Evolutionary conservation across 2,888 invertebrate genomes (phyloP), one percentile per base, ranked within the genome.

Genomic region (Euproctis similis): DNA sequence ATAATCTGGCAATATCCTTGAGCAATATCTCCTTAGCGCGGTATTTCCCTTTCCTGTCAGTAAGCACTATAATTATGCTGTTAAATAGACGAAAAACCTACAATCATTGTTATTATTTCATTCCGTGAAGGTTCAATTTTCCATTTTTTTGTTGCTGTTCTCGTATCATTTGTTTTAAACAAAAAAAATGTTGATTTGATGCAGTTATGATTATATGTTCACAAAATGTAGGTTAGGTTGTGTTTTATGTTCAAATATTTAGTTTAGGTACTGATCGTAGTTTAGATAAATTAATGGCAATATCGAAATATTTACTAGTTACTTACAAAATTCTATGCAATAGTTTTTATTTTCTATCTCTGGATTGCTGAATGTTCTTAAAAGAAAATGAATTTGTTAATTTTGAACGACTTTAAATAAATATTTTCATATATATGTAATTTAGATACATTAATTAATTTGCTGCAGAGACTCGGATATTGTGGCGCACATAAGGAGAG

Each of bases 31-130:
- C 54, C 51, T 44, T 53, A 48, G 58, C 59, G 49, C 59, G 59
- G 54, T 57, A 75, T 67, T 81, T 77, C 78, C 76, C 46, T 71
- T 80, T 78, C 78, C 77, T 76, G 67, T 41, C 51, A 17, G 36
- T 21, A 33, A 38, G 34, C 32, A 37, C 33, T 46, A 47, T 67
- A 71, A 68, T 69, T 49, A 57, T 43, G 43, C 41, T 41, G 52
- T 56, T 68, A 63, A 66, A 61, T 58, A 48, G 54, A 52, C 39
- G 51, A 42, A 41, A 41, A 33, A 46, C n/a, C 30, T 41, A 31
- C 26, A 44, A 62, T 50, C 33, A 52, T 41, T 53, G 46, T 39
- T 22, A 45, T 51, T 48, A 45, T 42, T 43, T 53, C 35, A 31
- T 31, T 33, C 52, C 57, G 56, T 67, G 72, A 76, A 78, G 78